These are phyloP conservation scores for Macquaria ambigua DNA, from an alignment of 2,113 vertebrate species.

Conservation along the genomic window DNA sequence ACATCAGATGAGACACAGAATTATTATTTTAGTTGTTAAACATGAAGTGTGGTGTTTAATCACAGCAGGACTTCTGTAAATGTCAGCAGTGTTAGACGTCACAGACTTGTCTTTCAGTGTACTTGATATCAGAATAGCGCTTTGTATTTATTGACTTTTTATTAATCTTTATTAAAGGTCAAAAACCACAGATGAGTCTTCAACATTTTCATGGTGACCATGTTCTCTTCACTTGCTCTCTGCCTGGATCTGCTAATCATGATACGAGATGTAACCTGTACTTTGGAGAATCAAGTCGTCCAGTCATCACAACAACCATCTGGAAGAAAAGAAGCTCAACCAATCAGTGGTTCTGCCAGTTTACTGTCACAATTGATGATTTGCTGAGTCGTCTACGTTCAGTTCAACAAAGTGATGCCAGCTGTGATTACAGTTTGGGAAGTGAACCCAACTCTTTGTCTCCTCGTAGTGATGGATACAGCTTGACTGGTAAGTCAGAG, in stretches of 20 bases:
- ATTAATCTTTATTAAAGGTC: no score
- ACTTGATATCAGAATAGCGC: no score
- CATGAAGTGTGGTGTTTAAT: no score
- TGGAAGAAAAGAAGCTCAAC: accelerated
- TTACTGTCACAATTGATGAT: not conserved
- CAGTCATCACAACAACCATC: accelerated
- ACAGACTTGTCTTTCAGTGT: no score
- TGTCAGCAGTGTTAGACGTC: no score
- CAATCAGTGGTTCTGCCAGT: not conserved
- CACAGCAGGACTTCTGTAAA: no score
- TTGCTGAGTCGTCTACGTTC: accelerated
- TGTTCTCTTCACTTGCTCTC: not conserved
- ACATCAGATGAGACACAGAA: no score
- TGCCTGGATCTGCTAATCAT: no score
- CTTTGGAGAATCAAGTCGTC: accelerated
- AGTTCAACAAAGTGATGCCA: slow-evolving; percentile 9
- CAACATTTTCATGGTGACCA: not conserved
- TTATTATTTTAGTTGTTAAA: no score
- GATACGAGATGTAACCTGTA: no score
- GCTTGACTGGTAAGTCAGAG: slow-evolving; percentile 13
- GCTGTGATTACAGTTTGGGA: slow-evolving; percentile 45
- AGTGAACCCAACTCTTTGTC: slow-evolving; percentile 14
- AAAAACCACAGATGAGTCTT: no score
- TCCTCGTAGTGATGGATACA: slow-evolving; percentile 36
- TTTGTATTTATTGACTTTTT: no score